Evolutionary conservation across 2,797 vertebrate genomes (phyloP), one percentile per base, ranked within the genome.

Genomic region (Ctenochaetus hawaiiensis): DNA sequence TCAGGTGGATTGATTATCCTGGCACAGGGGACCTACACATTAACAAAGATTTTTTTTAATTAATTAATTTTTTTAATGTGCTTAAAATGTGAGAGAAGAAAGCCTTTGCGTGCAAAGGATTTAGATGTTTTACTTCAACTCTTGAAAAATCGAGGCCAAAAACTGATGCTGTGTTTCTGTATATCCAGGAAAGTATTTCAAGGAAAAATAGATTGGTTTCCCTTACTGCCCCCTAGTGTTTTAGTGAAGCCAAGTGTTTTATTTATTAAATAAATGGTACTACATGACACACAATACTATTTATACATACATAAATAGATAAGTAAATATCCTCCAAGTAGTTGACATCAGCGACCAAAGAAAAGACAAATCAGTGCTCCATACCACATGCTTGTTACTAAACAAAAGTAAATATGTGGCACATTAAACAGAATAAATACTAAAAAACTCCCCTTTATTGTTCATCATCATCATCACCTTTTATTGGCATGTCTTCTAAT

Each of bases 171-270:
- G 30, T 7, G 7, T 34, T 7, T 34, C 30, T 34, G 30, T 34
- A 34, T 7, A 34, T 34, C 1, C 30, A 34, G 5, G 30, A 34
- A 34, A 34, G 30, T 34, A 34, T 34, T 34, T 34, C 30, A 34
- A 34, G 60, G 30, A 7, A 16, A 18, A 1, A 0, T 14, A 0
- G 60, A 49, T 6, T 11, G 23, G 41, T 75, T 39, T 30, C 34
- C 1, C 0, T 47, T 64, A 64, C 80, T 83, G 80, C 73, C 82
- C 65, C 12, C 85, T 85, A 17, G 52, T 78, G 82, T 72, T 34
- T 11, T 6, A 62, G 1, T 47, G 39, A 30, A 44, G 44, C 3
- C 23, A 26, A 16, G 22, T 45, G 57, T 20, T n/a, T 51, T 10
- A 39, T 37, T 0, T 37, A 57, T 18, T 34, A 14, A 49, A 60